Evolutionary conservation across 2,888 invertebrate genomes (phyloP).

Genomic region (Cephus sareptanus): DNA sequence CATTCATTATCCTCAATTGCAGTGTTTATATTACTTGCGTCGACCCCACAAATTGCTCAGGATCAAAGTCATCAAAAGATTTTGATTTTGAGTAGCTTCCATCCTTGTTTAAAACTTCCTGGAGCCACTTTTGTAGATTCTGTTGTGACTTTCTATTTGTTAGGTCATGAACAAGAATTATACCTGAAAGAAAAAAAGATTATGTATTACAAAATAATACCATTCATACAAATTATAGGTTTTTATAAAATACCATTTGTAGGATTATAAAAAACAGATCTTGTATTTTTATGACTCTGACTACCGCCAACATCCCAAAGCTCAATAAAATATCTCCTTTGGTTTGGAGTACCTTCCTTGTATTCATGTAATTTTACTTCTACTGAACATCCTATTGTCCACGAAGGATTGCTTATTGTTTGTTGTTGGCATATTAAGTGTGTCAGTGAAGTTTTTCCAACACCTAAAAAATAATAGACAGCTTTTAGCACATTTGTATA

Average conservation of each 20-base stretch:
- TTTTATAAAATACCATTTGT: conserved; percentile 78
- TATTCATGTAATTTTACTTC: conserved; percentile 96
- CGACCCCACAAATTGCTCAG: conserved; percentile 86
- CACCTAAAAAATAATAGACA: conserved; percentile 73
- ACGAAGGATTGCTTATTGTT: conserved; percentile 86
- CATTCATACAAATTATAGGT: conserved; percentile 8
- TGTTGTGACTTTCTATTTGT: conserved; percentile 96
- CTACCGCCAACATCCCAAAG: conserved; percentile 98
- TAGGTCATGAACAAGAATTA: conserved; percentile 96
- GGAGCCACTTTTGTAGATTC: conserved; percentile 92
- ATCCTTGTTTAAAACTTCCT: conserved; percentile 87
- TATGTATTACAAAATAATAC: neutral
- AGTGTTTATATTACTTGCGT: conserved; percentile 70
- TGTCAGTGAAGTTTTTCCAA: conserved; percentile 96
- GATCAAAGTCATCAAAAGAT: conserved; percentile 80
- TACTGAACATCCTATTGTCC: conserved; percentile 96
- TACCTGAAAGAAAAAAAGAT: conserved; percentile 69
- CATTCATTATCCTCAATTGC: neutral
- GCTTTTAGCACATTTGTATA: conserved; percentile 4
- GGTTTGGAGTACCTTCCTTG: conserved; percentile 92
- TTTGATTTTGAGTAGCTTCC: conserved; percentile 63
- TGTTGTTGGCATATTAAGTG: conserved; percentile 91
- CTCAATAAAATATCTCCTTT: conserved; percentile 92
- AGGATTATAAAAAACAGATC: conserved; percentile 93
- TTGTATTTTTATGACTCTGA: conserved; percentile 90